These are phyloP conservation scores for Nymphalis c-album DNA, from an alignment of 2,888 invertebrate genomes.

Conservation along the genomic window DNA sequence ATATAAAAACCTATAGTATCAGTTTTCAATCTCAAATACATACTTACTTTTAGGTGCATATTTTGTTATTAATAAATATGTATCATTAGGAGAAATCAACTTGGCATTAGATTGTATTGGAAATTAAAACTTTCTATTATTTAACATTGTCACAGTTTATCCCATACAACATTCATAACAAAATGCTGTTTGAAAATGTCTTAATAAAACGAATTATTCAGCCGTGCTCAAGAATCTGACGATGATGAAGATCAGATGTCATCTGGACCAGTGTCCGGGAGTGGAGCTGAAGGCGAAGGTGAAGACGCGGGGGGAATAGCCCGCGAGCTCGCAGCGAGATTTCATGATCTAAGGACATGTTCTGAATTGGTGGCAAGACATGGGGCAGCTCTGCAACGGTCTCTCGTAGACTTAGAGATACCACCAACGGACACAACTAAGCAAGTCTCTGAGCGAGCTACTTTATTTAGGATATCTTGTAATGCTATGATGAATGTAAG, in stretches of 20 bases:
- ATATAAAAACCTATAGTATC: no score
- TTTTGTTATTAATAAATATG: no score
- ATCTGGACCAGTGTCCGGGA: conserved; percentile 67
- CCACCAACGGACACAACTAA: conserved; percentile 89
- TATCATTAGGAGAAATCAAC: no score
- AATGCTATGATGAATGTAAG: conserved; percentile 96
- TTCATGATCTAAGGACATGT: conserved; percentile 95
- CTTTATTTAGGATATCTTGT: conserved; percentile 96
- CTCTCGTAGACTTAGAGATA: conserved; percentile 89
- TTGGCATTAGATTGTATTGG: no score
- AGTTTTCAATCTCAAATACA: no score
- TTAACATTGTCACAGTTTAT: no score
- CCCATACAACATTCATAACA: background rate
- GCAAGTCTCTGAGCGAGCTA: conserved; percentile 95
- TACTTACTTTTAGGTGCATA: no score
- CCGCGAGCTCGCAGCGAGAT: conserved; percentile 84
- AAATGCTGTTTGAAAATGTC: background rate
- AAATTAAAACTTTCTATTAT: no score
- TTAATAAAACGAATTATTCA: conserved; percentile 38
- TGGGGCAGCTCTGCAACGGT: conserved; percentile 90
- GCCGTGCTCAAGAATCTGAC: conserved; percentile 86
- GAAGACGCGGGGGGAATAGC: conserved; percentile 84
- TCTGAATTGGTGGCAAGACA: conserved; percentile 95
- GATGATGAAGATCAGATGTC: conserved; percentile 87
- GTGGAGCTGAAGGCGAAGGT: conserved; percentile 79